Conservation (phyloP, 2,113 vertebrate species). For the Choloepus hoffmanni region DNA sequence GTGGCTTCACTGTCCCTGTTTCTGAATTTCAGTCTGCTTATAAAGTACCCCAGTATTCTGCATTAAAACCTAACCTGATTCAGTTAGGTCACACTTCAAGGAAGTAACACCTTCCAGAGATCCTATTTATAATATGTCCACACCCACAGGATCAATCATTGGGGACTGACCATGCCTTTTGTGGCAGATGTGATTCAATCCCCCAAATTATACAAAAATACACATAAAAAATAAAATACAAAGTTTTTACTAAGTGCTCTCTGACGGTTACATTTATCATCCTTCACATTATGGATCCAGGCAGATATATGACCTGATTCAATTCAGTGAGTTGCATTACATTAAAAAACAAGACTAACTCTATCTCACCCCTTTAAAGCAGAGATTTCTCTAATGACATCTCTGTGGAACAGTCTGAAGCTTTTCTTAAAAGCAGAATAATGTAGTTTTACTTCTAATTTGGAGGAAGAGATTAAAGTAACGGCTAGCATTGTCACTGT, state of each 20-base stretch:
- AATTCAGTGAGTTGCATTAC: not conserved
- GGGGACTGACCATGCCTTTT: no score
- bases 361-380: not conserved
- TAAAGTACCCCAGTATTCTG: no score
- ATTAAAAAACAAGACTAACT: not conserved
- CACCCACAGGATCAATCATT: no score
- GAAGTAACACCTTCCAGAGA: no score
- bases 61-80: no score
- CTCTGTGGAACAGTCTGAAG: not conserved
- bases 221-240: not conserved
- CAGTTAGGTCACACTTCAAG: no score
- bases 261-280: not conserved
- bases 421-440: not conserved
- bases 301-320: not conserved
- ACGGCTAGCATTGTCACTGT: not conserved
- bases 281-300: not conserved
- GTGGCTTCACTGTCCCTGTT: no score
- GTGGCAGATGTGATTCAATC: no score
- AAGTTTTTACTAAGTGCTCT: not conserved
- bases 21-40: no score
- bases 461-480: conserved; percentile 21
- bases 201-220: no score
- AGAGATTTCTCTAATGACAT: not conserved
- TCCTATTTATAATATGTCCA: no score
- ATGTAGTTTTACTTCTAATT: conserved; percentile 27